These are phyloP conservation scores for Psittacula derbiana DNA, from an alignment of 2,797 vertebrate genomes.

Conservation along the genomic window DNA sequence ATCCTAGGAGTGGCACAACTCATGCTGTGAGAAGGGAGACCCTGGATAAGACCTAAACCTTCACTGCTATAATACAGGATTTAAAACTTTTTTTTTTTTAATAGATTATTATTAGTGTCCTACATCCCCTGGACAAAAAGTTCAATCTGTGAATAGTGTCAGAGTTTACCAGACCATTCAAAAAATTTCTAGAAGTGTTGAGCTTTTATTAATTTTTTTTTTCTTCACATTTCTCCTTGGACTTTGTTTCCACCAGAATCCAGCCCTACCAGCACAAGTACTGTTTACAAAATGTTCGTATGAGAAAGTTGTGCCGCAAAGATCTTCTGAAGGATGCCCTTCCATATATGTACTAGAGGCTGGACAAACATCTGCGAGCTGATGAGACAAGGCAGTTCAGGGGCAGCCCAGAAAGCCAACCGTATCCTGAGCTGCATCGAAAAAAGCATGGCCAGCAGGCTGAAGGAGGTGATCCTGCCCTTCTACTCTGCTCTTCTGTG, in stretches of 20 bases:
- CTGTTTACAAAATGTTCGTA: background rate
- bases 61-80: background rate
- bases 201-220: background rate
- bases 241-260: background rate
- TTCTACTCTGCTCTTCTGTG: background rate
- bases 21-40: background rate
- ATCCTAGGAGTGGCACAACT: background rate
- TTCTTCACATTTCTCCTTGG: background rate
- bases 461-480: background rate
- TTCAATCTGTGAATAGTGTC: background rate
- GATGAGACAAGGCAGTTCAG: background rate
- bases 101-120: background rate
- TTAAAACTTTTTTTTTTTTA: background rate
- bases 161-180: background rate
- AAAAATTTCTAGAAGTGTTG: background rate
- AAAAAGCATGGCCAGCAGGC: background rate
- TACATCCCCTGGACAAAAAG: background rate
- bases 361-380: background rate
- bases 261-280: background rate
- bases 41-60: background rate
- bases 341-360: rapidly evolving
- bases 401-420: background rate
- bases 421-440: background rate
- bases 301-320: background rate
- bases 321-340: background rate